Evolutionary conservation across 92 coral and sea anemone species (phyloP), one percentile per base, ranked within the genome.

Genomic region (Palythoa grandiflora): DNA sequence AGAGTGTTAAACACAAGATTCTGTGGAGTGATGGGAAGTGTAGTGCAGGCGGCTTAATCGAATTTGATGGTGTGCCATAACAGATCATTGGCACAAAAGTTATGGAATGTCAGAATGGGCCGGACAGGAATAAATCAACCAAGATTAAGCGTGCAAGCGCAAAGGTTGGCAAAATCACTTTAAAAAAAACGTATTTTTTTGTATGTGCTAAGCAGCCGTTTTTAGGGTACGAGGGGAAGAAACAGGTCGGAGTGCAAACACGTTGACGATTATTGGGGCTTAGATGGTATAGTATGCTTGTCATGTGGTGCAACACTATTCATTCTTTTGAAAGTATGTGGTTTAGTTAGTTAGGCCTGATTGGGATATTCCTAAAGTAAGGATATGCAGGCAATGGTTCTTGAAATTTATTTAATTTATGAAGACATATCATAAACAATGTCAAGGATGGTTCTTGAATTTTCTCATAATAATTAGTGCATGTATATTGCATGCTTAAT

Each of bases 1-100:
- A 71, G 75, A 28, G 39, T 35, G 10, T 13, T 35, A 71, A 71
- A 71, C 40, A 71, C 75, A 66, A 66, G 72, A 66, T 66, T 66
- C 72, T 66, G 21, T 66, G 72, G 72, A 66, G 72, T 66, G 72
- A 71, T 71, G 75, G 75, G 75, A 71, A 71, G 40, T 71, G 48
- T 71, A 35, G 75, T 71, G 75, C 75, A 2, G 13, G 75, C 38
- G 75, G 75, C 13, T 71, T 3, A 20, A 71, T 71, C 38, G 48
- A 20, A 14, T 71, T 71, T 71, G 48, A 71, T 71, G 75, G 48
- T 71, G 75, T 71, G 40, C 75, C 40, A 35, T 28, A 71, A 1
- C 13, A 71, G 75, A 35, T 71, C 75, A 71, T 71, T 71, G 71
- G 9, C 11, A 65, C 11, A 66, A 66, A 66, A 66, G 72, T 13